Conservation (phyloP, 2,888 invertebrate species). For the Noctuana brunneofusca region DNA sequence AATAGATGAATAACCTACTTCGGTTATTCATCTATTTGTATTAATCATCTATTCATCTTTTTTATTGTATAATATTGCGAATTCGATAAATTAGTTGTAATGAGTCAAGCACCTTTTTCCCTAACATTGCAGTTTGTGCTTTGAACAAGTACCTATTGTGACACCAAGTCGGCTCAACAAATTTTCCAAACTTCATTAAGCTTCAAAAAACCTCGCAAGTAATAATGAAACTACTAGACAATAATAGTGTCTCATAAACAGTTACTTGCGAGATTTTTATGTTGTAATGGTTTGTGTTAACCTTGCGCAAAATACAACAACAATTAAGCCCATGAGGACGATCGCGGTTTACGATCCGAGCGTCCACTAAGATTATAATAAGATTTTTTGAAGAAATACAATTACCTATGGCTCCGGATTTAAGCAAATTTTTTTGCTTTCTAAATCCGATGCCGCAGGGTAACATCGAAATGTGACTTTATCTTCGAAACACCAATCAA, state of each 20-base stretch:
- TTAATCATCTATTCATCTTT: no score
- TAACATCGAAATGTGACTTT: constrained; percentile 60
- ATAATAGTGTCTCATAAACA: neutral
- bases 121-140: constrained; percentile 8
- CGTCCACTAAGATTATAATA: constrained; percentile 24
- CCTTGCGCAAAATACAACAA: constrained; percentile 39
- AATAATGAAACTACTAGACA: neutral
- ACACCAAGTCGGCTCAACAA: constrained; percentile 29
- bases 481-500: constrained; percentile 66
- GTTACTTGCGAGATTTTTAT: constrained; percentile 32
- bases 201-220: constrained; percentile 19
- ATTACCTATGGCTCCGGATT: constrained; percentile 13
- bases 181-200: constrained; percentile 7
- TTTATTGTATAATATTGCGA: neutral
- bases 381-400: constrained; percentile 28
- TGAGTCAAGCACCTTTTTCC: constrained; percentile 8
- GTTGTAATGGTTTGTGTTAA: constrained; percentile 29
- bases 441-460: constrained; percentile 12
- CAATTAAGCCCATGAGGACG: constrained; percentile 39
- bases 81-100: constrained; percentile 10
- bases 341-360: constrained; percentile 37
- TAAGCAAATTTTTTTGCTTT: neutral
- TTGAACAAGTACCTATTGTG: neutral
- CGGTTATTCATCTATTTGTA: no score
- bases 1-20: no score